Evolutionary conservation across 2,888 invertebrate genomes (phyloP), one percentile per base, ranked within the genome.

Genomic region (Acleris laterana): DNA sequence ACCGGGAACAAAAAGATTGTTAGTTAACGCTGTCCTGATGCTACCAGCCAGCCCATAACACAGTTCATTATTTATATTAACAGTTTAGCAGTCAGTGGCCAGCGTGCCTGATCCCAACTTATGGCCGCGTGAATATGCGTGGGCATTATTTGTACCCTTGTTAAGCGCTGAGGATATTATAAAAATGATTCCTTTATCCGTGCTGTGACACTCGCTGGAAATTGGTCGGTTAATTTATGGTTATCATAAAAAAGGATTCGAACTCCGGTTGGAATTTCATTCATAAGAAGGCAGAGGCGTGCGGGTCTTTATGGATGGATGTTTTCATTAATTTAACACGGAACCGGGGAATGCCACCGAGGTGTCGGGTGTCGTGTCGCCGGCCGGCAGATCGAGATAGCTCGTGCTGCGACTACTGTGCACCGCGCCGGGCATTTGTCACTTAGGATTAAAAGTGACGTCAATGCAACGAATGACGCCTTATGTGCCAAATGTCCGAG

Each of bases 41-140:
- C 89, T 87, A 88, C 89, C 85, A 84, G 79, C 78, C 81, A 80
- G 84, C 78, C 83, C 87, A 88, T 91, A 90, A 90, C 87, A 81
- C 91, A 93, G 92, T 91, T 91, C 93, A 93, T 93, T 92, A 93
- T 92, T 92, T 91, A 92, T 89, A 90, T 90, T 92, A 93, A 93
- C 93, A 92, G 92, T 90, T 92, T 90, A 92, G 93, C 93, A 91
- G 91, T 85, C 89, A 87, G 85, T 88, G 89, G 85, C 83, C 87
- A 83, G 81, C 79, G 74, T 80, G 77, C 82, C 80, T 85, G 85
- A 87, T 85, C 86, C 87, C 82, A 86, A 90, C 87, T 90, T 92
- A 91, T 90, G 77, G 87, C 85, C 78, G 90, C 87, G 92, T 90
- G 90, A 92, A 92, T 92, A 84, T 85, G 92, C 92, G 93, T 93